Base-by-base conservation (phyloP, 1,140 invertebrate genomes). In the Cydia amplana region DNA sequence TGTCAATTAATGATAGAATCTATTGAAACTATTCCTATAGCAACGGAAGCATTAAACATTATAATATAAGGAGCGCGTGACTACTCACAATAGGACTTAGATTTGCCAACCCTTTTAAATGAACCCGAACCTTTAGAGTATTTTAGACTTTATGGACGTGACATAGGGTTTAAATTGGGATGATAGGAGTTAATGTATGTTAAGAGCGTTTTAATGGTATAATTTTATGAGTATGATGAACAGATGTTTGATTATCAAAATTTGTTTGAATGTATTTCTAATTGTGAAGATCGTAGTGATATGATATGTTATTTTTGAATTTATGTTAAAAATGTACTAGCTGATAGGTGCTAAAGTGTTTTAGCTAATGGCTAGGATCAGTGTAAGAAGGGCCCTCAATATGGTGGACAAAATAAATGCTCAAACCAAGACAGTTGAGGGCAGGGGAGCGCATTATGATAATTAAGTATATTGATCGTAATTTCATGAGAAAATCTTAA, bases 91-190 rank as follows among this genome's bases (percentile, higher is more conserved):
- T 91, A 90, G 83, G 83, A 86, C 51, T 85, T 87, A 87, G 90
- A 92, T 92, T 92, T 92, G 89, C 89, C 86, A 92, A 92, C 91
- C 91, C 90, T 91, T 92, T 92, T 82, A 91, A 87, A 87, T 83
- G 82, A 86, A 82, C 84, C 79, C 89, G 32, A 25, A 12, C 25
- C 23, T 16, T 72, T 76, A 74, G 23, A 14, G 40, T 28, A 84
- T 78, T 78, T 79, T 77, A 64, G 74, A 81, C 81, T 79, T 78
- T 87, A 84, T 25, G 12, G 0, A 2, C 0, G 10, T 7, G 0
- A 23, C 1, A 3, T 86, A 84, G 14, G 81, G 83, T 83, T 74
- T 32, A 81, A 43, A 78, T 76, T 82, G 0, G 72, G 20, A 49
- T 78, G 1, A 20, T 23, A 28, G 12, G 32, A 23, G 73, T 82